Percentiles rank a stretch among this genome's conserved stretches.
Evolutionary conservation across 2,113 vertebrate genomes (phyloP).

Genomic region (Myotis yumanensis): DNA sequence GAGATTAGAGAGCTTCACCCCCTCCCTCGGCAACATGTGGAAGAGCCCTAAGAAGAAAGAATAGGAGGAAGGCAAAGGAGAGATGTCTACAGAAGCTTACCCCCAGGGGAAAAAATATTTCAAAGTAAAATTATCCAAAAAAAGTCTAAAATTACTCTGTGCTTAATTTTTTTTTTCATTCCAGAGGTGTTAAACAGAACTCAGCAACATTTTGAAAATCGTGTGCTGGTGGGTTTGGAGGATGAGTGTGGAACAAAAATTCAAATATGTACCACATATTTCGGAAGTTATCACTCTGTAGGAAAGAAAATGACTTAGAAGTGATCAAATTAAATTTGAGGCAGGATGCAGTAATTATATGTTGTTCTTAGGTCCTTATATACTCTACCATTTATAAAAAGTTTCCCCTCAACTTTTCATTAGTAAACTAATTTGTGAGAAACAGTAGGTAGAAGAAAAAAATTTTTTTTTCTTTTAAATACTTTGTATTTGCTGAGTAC

Average conservation of each 20-base stretch:
- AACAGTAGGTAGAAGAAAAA: background rate
- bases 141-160: slow-evolving; percentile 16
- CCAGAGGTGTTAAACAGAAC: slow-evolving; percentile 24
- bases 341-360: background rate
- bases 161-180: background rate
- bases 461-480: background rate
- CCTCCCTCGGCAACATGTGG: background rate
- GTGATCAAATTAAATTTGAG: slow-evolving; percentile 11
- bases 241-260: background rate
- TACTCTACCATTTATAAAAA: background rate
- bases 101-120: background rate
- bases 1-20: background rate
- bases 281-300: background rate
- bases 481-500: background rate
- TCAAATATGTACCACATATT: background rate
- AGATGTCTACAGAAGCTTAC: background rate
- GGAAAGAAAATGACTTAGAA: background rate
- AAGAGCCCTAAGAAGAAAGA: background rate
- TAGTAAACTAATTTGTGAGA: slow-evolving; percentile 18
- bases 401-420: background rate
- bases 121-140: slow-evolving; percentile 15
- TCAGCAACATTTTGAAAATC: background rate
- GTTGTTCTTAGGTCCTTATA: background rate
- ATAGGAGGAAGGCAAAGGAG: background rate
- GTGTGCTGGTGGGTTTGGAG: background rate